Evolutionary conservation across 2,888 invertebrate species (phyloP).

Genomic region (Cremastobaeus sp.): DNA sequence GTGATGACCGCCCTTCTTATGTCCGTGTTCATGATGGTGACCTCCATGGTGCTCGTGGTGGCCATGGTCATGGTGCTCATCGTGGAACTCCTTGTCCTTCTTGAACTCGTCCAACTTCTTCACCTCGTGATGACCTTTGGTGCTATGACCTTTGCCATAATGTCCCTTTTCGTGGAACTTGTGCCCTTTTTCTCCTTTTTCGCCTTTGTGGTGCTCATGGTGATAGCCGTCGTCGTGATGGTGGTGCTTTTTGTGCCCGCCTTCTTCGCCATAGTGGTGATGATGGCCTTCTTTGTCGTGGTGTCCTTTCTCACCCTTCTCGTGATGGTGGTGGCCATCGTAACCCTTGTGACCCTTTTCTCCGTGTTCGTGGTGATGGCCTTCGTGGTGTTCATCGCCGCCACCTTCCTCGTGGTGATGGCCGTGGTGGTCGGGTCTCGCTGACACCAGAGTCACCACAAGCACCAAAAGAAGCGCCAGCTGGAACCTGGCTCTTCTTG

Average conservation of each 20-base stretch:
- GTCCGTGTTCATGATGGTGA: slow-evolving; percentile 40
- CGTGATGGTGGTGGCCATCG: slow-evolving; percentile 84
- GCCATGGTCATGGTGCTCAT: slow-evolving; percentile 49
- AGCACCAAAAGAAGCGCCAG: slow-evolving; percentile 76
- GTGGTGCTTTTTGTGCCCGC: slow-evolving; percentile 82
- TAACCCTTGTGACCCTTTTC: slow-evolving; percentile 86
- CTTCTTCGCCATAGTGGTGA: slow-evolving; percentile 83
- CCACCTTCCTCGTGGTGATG: slow-evolving; percentile 83
- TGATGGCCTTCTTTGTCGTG: slow-evolving; percentile 85
- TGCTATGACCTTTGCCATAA: slow-evolving; percentile 91
- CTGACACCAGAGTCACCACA: slow-evolving; percentile 25
- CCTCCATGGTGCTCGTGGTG: slow-evolving; percentile 30
- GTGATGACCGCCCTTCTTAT: slow-evolving; percentile 48
- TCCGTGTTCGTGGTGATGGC: slow-evolving; percentile 83
- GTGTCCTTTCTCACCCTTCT: slow-evolving; percentile 85
- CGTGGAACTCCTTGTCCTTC: slow-evolving; percentile 45
- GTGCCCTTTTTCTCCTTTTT: slow-evolving; percentile 84
- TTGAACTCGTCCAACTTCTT: slow-evolving; percentile 81
- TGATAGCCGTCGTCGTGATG: slow-evolving; percentile 84
- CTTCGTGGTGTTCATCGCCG: slow-evolving; percentile 83
- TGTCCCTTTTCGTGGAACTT: slow-evolving; percentile 85
- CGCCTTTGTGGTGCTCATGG: slow-evolving; percentile 83
- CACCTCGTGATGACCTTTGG: slow-evolving; percentile 91
- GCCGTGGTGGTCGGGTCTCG: slow-evolving; percentile 73
- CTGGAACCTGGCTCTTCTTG: slow-evolving; percentile 76